Evolutionary conservation across 35 echinoderm and acorn worm species (phyloP), one percentile per base, ranked within the genome.

Genomic region (Ophioderma brevispina): DNA sequence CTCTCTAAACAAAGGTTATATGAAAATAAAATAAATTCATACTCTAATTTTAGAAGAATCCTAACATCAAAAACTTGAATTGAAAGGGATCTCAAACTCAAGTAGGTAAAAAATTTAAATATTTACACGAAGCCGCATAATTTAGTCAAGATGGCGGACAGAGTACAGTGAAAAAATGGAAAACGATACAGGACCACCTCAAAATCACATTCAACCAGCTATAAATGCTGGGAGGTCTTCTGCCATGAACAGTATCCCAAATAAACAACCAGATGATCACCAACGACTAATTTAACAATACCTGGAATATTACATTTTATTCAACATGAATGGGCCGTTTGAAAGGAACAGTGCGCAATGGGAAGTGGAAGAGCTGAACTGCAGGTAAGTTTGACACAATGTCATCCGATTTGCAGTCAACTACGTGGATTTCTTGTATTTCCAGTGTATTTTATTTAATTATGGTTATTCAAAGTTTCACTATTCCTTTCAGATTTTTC

Each of bases 191-290:
- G 97, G 97, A 93, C 88, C 91, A 83, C 78, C 93, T 82, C 97
- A 92, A 89, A 95, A 99, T 78, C 96, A 98, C 87, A 86, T 95
- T n/a, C 33, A 93, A 89, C 85, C 97, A 99, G 94, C 63, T 99
- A n/a, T n/a, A 38, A 99, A 99, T 99, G 89, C 97, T 99, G 97
- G 91, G 19, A 82, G 52, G 84, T 92, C 94, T 78, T 86, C 88
- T 63, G 87, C 77, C 70, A 84, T 98, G 88, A 99, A 95, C 88
- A 92, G 76, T 84, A 84, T 92, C 37, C 82, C 86, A 56, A 91
- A 88, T 79, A 99, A 95, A 92, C 83, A 92, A 86, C 90, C 92
- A 75, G 97, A 99, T 77, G 96, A 94, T 89, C 90, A 92, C 83
- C 87, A 81, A 81, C 76, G 93, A n/a, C n/a, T n/a, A n/a, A n/a